phyloP scores from a whole-genome alignment of 2,113 vertebrate genomes.

The Athene noctua region DNA sequence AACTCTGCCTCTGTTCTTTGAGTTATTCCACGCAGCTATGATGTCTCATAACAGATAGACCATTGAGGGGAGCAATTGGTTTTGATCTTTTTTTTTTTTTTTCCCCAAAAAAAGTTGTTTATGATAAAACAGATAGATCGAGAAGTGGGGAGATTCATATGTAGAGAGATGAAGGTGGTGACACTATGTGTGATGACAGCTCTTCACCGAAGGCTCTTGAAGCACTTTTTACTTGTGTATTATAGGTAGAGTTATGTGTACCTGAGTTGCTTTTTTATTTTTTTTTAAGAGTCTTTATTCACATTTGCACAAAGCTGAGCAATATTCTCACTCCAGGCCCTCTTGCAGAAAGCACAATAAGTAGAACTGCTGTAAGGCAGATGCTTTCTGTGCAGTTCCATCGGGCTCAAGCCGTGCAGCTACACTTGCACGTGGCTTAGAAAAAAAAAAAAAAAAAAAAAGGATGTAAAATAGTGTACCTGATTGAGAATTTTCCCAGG shows the following conservation, averaged over 20 bases:
- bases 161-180: neutral
- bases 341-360: neutral
- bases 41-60: neutral
- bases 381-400: neutral
- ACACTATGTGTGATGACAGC: too few relatives aligned
- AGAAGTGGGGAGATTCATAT: neutral
- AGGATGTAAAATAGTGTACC: neutral
- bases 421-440: too few relatives aligned
- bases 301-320: neutral
- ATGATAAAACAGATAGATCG: neutral
- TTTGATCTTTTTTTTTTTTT: neutral
- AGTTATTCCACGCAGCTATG: neutral
- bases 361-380: neutral
- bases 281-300: neutral
- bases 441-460: too few relatives aligned
- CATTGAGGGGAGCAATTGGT: accelerated
- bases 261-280: too few relatives aligned
- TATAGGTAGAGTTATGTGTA: neutral
- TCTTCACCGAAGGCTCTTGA: neutral
- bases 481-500: neutral
- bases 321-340: neutral
- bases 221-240: neutral
- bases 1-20: neutral
- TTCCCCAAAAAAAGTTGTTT: accelerated
- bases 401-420: too few relatives aligned